Evolutionary conservation across 1,140 invertebrate genomes (phyloP).

Genomic region (Drosophila sechellia): DNA sequence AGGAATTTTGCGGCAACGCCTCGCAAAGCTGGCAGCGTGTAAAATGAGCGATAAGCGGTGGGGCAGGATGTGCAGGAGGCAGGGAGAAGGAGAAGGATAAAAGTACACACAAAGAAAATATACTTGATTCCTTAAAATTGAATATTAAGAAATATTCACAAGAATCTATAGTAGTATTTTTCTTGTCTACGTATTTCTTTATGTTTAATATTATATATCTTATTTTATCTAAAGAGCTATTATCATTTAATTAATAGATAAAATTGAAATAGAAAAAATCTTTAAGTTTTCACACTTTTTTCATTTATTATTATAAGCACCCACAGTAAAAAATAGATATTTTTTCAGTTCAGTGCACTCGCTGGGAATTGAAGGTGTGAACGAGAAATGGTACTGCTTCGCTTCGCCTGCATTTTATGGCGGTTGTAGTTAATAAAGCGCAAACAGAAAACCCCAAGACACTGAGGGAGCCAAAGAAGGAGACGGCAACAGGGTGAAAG

Average conservation of each 20-base stretch:
- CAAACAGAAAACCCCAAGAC: slow-evolving; percentile 58
- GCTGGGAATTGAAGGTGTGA: slow-evolving; percentile 15
- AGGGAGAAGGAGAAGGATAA: not conserved
- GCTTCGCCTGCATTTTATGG: slow-evolving; percentile 68
- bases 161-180: too few relatives aligned
- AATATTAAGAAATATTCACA: not conserved
- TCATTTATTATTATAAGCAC: too few relatives aligned
- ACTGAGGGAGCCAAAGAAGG: slow-evolving; percentile 3
- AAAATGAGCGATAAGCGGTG: slow-evolving; percentile 77
- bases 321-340: too few relatives aligned
- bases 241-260: too few relatives aligned
- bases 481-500: not conserved
- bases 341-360: slow-evolving; percentile 5
- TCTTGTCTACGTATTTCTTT: too few relatives aligned
- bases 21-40: slow-evolving; percentile 75
- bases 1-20: slow-evolving; percentile 72
- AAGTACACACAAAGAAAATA: slow-evolving; percentile 11
- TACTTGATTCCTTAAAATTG: not conserved
- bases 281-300: too few relatives aligned
- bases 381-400: not conserved
- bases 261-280: too few relatives aligned
- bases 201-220: too few relatives aligned
- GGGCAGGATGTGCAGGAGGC: slow-evolving; percentile 1
- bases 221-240: too few relatives aligned
- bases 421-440: slow-evolving; percentile 74